A percentile compares a stretch with the other conserved stretches of the same genome.
These are phyloP conservation scores for Scomber japonicus DNA, from an alignment of 2,113 vertebrate genomes.

Conservation along the genomic window DNA sequence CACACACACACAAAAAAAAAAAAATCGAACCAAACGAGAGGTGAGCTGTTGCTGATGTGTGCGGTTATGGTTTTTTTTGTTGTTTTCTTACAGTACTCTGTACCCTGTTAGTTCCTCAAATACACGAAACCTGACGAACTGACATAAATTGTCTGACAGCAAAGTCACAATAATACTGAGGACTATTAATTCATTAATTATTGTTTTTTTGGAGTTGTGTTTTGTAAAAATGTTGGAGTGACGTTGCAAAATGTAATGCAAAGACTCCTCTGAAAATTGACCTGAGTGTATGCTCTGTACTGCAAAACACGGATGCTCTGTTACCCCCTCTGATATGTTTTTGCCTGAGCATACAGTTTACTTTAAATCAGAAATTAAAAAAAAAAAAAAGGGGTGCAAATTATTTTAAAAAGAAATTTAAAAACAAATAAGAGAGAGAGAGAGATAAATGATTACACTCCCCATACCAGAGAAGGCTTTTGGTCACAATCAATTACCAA, in stretches of 20 bases:
- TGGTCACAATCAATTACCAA: constrained; percentile 80
- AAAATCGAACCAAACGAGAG: constrained; percentile 45
- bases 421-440: background rate
- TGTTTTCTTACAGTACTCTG: constrained; percentile 76
- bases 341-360: constrained; percentile 68
- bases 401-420: constrained; percentile 37
- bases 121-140: constrained; percentile 67
- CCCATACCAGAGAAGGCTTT: constrained; percentile 66
- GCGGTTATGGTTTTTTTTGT: constrained; percentile 34
- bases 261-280: constrained; percentile 56
- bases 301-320: constrained; percentile 50
- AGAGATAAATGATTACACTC: constrained; percentile 35
- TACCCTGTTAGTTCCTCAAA: constrained; percentile 84
- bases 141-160: constrained; percentile 43
- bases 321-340: constrained; percentile 57
- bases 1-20: background rate
- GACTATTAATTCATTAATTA: constrained; percentile 38
- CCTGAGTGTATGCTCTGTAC: constrained; percentile 78
- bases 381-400: constrained; percentile 66
- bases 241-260: background rate
- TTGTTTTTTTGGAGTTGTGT: constrained; percentile 22
- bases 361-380: background rate
- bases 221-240: constrained; percentile 37
- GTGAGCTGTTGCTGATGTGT: constrained; percentile 75
- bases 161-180: constrained; percentile 62